Percentiles rank a stretch among this genome's conserved stretches.
Conservation (phyloP, 2,888 invertebrate species). For the Acronicta aceris region DNA sequence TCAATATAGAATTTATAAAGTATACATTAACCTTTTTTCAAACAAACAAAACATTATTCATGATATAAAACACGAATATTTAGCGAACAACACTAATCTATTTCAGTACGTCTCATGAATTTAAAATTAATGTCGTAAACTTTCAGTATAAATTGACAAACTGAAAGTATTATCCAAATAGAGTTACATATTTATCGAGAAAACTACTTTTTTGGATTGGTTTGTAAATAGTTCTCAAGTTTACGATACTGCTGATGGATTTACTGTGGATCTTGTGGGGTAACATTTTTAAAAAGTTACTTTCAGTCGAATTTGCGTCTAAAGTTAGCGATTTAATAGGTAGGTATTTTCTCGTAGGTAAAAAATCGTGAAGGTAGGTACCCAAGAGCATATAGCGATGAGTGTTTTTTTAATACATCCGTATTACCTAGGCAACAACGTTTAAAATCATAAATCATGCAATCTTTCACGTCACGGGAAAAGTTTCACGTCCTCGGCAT, state of each 20-base stretch:
- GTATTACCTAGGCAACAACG: no score
- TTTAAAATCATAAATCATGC: no score
- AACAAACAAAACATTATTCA: slow-evolving; percentile 12
- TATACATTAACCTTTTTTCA: slow-evolving; percentile 1
- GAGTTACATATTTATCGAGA: slow-evolving; percentile 25
- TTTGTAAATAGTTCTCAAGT: slow-evolving; percentile 12
- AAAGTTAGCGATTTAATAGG: no score
- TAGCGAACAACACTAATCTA: slow-evolving; percentile 30
- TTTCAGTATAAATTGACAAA: slow-evolving; percentile 42
- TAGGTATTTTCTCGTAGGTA: no score
- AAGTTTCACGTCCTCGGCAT: no score
- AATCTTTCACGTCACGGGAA: no score
- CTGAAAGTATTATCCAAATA: slow-evolving; percentile 34
- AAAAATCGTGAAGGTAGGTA: no score
- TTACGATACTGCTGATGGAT: slow-evolving; percentile 6
- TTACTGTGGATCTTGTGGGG: slow-evolving; percentile 6
- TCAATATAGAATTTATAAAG: not conserved
- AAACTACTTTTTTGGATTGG: slow-evolving; percentile 22
- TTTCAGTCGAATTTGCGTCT: no score
- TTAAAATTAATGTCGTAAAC: slow-evolving; percentile 37
- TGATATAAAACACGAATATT: slow-evolving; percentile 12
- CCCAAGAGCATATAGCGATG: no score
- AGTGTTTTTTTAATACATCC: no score
- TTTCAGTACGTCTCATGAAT: slow-evolving; percentile 46
- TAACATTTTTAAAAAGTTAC: no score